Base-by-base conservation (phyloP, 2,888 invertebrate species). In the Melipona bicolor region DNA sequence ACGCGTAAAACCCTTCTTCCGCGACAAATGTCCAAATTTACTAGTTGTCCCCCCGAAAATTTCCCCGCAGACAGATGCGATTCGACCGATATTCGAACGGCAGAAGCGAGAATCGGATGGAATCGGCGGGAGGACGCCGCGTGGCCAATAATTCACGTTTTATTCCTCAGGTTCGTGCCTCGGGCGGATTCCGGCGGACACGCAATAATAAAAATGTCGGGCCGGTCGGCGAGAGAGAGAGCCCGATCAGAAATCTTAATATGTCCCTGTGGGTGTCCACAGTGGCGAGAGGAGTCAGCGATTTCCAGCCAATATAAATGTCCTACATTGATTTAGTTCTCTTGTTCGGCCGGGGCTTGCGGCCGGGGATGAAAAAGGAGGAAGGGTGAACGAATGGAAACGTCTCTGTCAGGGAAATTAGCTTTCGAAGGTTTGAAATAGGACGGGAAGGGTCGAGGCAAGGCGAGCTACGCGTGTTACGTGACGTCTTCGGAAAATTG, bases 221-320 rank as follows among this genome's bases (percentile, higher is more conserved):
- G 77, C 43, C 84, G 88, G 88, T 87, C 88, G 90, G 85, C 84
- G 19, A 19, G 27, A 24, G 24, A n/a, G n/a, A 27, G 75, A 77
- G 87, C 78, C 84, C 89, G 91, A 92, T 92, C 92, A 91, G 92
- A 93, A 94, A 94, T 94, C 94, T 94, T 94, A 94, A 94, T 94
- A 94, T 94, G 92, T 92, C 90, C 91, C 75, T 87, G 78, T 85
- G 82, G 88, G 83, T 89, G 89, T 90, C 87, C 88, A 80, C 85
- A 79, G 87, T 77, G 83, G 87, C 79, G 81, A 17, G 81, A 17
- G 43, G 89, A 90, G 93, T 94, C 94, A 93, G 94, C 94, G 89
- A 91, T 93, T 93, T 92, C 90, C 89, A 87, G 88, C 92, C 93
- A 93, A 94, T 94, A 94, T 94, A 92, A 94, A 93, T 93, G 93